Conservation (phyloP, 2,888 invertebrate species). For the Scaptomyza flava region DNA sequence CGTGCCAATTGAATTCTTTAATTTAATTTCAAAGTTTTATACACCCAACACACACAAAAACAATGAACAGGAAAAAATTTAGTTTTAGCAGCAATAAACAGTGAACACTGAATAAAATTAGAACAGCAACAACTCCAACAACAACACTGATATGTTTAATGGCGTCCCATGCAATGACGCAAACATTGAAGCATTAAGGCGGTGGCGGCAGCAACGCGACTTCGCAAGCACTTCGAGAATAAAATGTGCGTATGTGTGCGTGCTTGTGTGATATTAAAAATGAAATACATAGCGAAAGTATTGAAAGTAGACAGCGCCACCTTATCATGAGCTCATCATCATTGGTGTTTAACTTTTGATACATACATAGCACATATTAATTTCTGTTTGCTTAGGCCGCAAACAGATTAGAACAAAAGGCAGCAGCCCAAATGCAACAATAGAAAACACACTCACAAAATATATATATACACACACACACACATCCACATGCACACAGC, state of each 20-base stretch:
- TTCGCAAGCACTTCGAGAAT: conserved; percentile 27
- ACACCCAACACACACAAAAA: conserved; percentile 7
- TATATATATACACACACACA: conserved; percentile 15
- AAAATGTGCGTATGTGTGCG: background rate
- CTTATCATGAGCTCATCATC: conserved; percentile 61
- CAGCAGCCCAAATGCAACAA: conserved; percentile 29
- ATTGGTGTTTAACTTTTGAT: conserved; percentile 5
- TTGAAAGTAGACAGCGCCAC: conserved; percentile 19
- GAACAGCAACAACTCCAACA: conserved; percentile 36
- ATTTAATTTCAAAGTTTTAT: conserved; percentile 10
- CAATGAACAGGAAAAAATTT: conserved; percentile 2
- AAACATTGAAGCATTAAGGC: conserved; percentile 39
- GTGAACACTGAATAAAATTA: conserved; percentile 50
- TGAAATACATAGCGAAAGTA: conserved; percentile 18
- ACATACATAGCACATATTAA: conserved; percentile 7
- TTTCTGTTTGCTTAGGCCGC: conserved; percentile 7
- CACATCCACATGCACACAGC: too few species aligned
- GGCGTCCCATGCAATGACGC: conserved; percentile 35
- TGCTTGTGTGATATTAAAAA: conserved; percentile 19
- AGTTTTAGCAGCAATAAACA: background rate
- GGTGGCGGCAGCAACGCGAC: conserved; percentile 39
- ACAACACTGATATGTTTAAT: conserved; percentile 24
- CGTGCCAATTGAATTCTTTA: conserved; percentile 41
- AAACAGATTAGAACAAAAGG: conserved; percentile 33
- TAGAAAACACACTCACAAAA: conserved; percentile 9